These are phyloP conservation scores for Allobates femoralis DNA, from an alignment of 2,797 vertebrate genomes.

Conservation along the genomic window DNA sequence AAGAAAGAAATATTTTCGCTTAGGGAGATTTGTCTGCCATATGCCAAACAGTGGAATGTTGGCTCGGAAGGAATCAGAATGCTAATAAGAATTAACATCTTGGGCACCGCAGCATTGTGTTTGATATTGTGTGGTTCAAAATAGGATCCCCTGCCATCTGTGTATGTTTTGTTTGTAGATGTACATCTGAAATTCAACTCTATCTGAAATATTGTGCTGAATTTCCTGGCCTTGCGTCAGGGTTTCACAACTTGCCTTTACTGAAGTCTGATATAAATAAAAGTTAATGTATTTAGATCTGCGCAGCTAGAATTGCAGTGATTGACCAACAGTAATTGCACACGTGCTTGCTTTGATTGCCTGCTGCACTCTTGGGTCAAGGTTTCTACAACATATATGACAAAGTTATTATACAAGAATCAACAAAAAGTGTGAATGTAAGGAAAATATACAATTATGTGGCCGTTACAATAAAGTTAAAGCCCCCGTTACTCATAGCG, in stretches of 20 bases:
- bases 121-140: neutral
- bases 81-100: constrained; percentile 33
- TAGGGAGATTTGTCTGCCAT: constrained; percentile 42
- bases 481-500: too few species aligned
- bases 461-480: too few species aligned
- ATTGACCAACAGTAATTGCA: neutral
- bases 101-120: neutral
- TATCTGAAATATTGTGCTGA: neutral
- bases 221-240: neutral
- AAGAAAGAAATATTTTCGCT: constrained; percentile 35
- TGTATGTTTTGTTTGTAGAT: neutral
- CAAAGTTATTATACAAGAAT: neutral
- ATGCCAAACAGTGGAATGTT: constrained; percentile 27
- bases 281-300: neutral
- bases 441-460: neutral
- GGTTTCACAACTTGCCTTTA: neutral
- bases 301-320: neutral
- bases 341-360: neutral
- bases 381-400: neutral
- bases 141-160: constrained; percentile 13
- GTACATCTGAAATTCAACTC: neutral
- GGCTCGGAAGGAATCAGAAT: constrained; percentile 11
- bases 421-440: neutral
- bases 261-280: neutral
- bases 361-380: neutral